A percentile compares a stretch with the other conserved stretches of the same genome.
Conservation (phyloP, 2,888 invertebrate genomes). For the Tineola bisselliella region DNA sequence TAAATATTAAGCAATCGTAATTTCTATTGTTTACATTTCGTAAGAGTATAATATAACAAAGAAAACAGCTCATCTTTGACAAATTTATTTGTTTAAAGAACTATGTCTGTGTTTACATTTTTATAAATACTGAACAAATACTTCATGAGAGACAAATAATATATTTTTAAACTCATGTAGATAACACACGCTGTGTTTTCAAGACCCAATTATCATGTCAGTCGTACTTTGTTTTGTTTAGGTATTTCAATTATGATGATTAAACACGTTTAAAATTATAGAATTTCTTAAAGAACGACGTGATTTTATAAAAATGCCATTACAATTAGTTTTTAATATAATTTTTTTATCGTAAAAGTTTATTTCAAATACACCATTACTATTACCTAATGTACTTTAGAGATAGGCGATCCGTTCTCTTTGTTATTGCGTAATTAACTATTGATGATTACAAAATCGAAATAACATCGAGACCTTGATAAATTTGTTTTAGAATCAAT, state of each 20-base stretch:
- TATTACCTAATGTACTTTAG: conserved; percentile 14
- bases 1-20: not conserved
- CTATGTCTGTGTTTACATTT: too few relatives aligned
- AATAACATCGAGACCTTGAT: not conserved
- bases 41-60: not conserved
- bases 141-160: too few relatives aligned
- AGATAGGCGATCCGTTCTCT: conserved; percentile 15
- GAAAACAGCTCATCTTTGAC: too few relatives aligned
- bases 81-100: too few relatives aligned
- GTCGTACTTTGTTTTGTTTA: not conserved
- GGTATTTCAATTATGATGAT: not conserved
- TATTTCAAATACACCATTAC: not conserved
- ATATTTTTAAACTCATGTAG: not conserved
- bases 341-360: not conserved
- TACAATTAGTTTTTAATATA: not conserved
- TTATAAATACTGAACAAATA: too few relatives aligned
- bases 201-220: not conserved
- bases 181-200: not conserved
- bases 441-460: not conserved
- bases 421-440: conserved; percentile 14
- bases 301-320: not conserved
- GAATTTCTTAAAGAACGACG: not conserved
- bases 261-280: not conserved
- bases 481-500: not conserved
- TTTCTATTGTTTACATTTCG: not conserved